These are phyloP conservation scores for Calliphora vomitoria DNA, from an alignment of 2,888 invertebrate genomes.

Conservation along the genomic window DNA sequence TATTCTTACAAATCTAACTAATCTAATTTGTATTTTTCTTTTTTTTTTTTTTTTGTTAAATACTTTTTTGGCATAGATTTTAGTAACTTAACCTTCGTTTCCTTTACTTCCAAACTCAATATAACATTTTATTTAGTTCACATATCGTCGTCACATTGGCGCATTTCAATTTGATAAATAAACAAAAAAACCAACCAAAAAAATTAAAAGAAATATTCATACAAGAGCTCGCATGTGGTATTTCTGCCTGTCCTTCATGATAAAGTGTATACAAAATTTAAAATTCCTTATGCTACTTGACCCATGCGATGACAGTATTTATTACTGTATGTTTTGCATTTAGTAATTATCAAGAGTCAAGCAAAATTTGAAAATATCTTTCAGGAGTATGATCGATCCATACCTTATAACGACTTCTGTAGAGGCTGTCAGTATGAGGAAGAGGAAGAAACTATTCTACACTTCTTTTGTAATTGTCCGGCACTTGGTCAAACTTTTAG, in stretches of 20 bases:
- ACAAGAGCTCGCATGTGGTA: conserved; percentile 30
- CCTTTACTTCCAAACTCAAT: not conserved
- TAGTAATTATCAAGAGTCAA: not conserved
- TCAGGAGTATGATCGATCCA: not conserved
- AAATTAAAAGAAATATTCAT: conserved; percentile 35
- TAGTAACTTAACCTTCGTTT: not conserved
- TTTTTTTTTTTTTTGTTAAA: not conserved
- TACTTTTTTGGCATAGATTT: conserved; percentile 4
- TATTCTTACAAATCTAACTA: not conserved
- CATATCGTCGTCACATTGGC: conserved; percentile 49
- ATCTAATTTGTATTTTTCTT: not conserved
- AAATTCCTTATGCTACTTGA: conserved; percentile 47
- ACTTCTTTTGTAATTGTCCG: too few relatives aligned
- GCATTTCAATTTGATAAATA: conserved; percentile 32
- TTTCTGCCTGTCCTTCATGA: conserved; percentile 46
- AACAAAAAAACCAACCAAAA: conserved; percentile 4
- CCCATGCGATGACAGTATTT: conserved; percentile 10
- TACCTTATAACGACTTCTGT: too few relatives aligned
- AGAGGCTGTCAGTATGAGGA: too few relatives aligned
- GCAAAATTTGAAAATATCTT: not conserved
- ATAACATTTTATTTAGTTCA: conserved; percentile 3
- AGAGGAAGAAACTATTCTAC: too few relatives aligned
- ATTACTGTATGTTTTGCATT: conserved; percentile 5
- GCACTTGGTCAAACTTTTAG: too few relatives aligned
- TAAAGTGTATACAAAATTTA: conserved; percentile 22